Evolutionary conservation across 2,113 vertebrate genomes (phyloP).

Genomic region (Cyanoramphus novaezelandiae): DNA sequence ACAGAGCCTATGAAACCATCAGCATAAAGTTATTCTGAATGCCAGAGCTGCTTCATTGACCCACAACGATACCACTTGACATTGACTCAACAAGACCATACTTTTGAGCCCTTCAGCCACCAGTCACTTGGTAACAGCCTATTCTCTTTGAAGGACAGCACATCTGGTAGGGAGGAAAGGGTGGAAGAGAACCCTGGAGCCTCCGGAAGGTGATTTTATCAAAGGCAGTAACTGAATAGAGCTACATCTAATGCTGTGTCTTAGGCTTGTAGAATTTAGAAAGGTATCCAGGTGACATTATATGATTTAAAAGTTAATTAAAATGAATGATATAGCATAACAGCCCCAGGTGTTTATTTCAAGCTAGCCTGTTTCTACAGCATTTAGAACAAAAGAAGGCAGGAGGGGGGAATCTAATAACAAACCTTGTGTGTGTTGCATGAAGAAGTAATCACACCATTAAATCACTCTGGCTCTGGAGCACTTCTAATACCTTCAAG

Average conservation of each 20-base stretch:
- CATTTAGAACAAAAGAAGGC: conserved; percentile 53
- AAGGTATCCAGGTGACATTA: conserved; percentile 35
- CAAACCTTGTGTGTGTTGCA: conserved; percentile 36
- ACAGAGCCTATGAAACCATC: background rate
- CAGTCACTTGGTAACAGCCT: background rate
- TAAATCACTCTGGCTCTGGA: conserved; percentile 64
- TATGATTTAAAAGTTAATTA: conserved; percentile 80
- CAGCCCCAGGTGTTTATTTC: conserved; percentile 72
- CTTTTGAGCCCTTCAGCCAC: background rate
- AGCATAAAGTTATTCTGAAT: background rate
- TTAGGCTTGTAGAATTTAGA: background rate
- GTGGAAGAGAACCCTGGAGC: background rate
- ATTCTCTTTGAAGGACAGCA: background rate
- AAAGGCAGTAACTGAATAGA: background rate
- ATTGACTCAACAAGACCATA: rapidly evolving
- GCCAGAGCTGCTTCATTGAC: background rate
- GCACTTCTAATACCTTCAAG: conserved; percentile 41
- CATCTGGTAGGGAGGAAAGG: background rate
- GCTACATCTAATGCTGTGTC: background rate
- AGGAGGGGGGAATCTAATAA: conserved; percentile 62
- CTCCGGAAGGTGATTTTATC: background rate
- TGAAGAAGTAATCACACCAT: conserved; percentile 60
- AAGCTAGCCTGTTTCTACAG: conserved; percentile 31
- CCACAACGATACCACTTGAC: background rate
- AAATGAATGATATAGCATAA: conserved; percentile 56